phyloP scores from a whole-genome alignment of 2,888 invertebrate species.

The Perizoma flavofasciatum region DNA sequence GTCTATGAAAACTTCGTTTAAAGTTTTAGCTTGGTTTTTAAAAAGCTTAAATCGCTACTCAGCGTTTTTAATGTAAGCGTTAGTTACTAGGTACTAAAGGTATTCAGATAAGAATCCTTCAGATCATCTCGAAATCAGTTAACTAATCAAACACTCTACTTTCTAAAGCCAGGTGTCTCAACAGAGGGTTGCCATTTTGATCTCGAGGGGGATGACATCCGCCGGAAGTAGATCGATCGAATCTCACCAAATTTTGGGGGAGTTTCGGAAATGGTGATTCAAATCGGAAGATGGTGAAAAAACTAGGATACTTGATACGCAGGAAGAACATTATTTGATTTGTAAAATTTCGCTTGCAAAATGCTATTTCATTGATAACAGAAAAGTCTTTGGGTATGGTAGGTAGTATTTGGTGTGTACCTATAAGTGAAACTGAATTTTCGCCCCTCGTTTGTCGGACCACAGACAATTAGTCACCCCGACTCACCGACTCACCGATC shows the following conservation, averaged over 20 bases:
- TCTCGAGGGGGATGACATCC: constrained; percentile 52
- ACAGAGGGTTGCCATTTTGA: constrained; percentile 50
- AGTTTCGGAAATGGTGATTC: constrained; percentile 40
- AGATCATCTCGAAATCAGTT: constrained; percentile 20
- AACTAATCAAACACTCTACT: constrained; percentile 28
- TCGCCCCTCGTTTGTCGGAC: not conserved
- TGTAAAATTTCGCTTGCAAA: no score
- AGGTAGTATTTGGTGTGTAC: no score
- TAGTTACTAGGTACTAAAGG: no score
- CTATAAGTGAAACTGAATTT: not conserved
- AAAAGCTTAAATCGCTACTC: no score
- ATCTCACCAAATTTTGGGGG: constrained; percentile 37
- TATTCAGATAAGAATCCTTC: constrained; percentile 6
- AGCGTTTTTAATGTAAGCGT: no score
- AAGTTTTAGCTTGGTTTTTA: no score
- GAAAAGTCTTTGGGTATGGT: no score
- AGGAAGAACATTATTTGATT: no score
- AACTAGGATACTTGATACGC: no score
- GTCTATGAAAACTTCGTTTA: no score
- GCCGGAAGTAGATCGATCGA: constrained; percentile 55
- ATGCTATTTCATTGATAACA: no score
- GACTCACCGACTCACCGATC: constrained; percentile 5
- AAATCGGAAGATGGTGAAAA: constrained; percentile 34
- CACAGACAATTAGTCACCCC: constrained; percentile 21
- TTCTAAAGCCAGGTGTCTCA: constrained; percentile 51